Evolutionary conservation across 2,888 invertebrate species (phyloP), one percentile per base, ranked within the genome.

Genomic region (Napeogenes sylphis): DNA sequence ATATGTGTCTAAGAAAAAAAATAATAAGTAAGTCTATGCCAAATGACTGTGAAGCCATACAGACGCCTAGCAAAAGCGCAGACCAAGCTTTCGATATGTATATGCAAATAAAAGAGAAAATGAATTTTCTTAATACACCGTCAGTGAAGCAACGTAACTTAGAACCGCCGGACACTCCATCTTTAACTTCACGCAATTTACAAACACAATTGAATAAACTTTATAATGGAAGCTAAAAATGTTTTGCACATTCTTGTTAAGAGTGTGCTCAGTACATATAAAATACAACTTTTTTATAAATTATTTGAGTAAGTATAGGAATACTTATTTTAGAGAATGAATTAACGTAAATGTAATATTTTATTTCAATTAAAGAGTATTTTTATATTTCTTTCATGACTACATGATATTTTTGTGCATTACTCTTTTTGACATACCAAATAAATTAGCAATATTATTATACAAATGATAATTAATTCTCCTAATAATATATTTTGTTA

Each of bases 41-140:
- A 12, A 84, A 83, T 74, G 72, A 82, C 12, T 68, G 80, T 0
- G 73, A 72, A 45, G 70, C 62, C 13, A 66, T 71, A n/a, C 65
- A 71, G 14, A 79, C 82, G 2, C 84, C 87, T 0, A 70, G 69
- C 2, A 84, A 80, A 68, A 74, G 78, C 13, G 74, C 73, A 70
- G 78, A 80, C 2, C 78, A 69, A 72, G 89, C 87, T 12, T 67
- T 83, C 6, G 78, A 74, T 65, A 82, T 89, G 77, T 90, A 90
- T 45, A 78, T 88, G 83, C 73, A 86, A 66, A 84, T 87, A 80
- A 90, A 88, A 55, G 79, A 84, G 66, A 77, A 82, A 6, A 83
- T 89, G 82, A 79, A 81, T 56, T 90, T 88, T 65, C 69, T 90
- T 45, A 83, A 74, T 58, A 90, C 90, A 8, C 90, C 90, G 4